Evolutionary conservation across 1,140 invertebrate genomes (phyloP).

Genomic region (Drosophila ambigua): DNA sequence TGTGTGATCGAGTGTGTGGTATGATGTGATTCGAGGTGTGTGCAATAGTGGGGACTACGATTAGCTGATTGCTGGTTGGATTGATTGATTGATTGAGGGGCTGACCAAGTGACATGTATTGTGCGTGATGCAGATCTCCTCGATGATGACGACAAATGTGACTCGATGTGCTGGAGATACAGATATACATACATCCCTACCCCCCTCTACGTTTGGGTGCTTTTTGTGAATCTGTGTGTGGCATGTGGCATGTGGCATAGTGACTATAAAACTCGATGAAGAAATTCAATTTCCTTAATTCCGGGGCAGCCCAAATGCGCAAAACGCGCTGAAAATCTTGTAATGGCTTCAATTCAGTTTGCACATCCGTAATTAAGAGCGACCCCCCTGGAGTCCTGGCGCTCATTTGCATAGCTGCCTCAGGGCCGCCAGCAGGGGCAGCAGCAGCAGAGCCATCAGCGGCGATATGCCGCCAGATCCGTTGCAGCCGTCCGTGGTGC

Average conservation of each 20-base stretch:
- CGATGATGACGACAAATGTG: constrained; percentile 15
- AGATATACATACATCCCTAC: not conserved
- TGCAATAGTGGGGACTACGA: constrained; percentile 21
- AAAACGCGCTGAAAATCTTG: constrained; percentile 14
- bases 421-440: constrained; percentile 60
- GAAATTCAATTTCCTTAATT: constrained; percentile 34
- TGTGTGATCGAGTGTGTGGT: constrained; percentile 28
- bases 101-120: constrained; percentile 43
- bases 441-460: constrained; percentile 34
- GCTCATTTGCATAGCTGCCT: constrained; percentile 68
- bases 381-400: constrained; percentile 10
- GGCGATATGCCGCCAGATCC: constrained; percentile 47
- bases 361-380: constrained; percentile 60
- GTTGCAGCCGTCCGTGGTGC: constrained; percentile 81
- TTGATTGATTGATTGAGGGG: constrained; percentile 7
- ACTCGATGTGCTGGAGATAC: not conserved
- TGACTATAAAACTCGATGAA: constrained; percentile 50
- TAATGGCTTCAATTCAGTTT: constrained; percentile 27
- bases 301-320: constrained; percentile 2
- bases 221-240: constrained; percentile 36
- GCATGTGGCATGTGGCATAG: constrained; percentile 32
- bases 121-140: constrained; percentile 20
- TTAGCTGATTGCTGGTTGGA: constrained; percentile 36
- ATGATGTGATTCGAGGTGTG: constrained; percentile 20
- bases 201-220: not conserved